Evolutionary conservation across 1,140 invertebrate species (phyloP).

Genomic region (Bradynema listronoti): DNA sequence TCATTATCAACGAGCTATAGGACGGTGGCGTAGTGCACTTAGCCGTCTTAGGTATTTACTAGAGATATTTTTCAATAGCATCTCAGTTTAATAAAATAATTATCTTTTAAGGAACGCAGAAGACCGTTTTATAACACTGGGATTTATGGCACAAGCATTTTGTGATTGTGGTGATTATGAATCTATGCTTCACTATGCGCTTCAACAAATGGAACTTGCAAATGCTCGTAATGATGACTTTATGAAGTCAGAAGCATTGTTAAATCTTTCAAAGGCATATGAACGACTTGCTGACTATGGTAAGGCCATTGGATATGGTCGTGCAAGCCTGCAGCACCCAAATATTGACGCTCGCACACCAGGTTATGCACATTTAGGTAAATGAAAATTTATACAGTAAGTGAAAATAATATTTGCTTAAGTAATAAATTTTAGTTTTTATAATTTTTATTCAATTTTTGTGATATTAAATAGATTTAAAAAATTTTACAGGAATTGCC

Average conservation of each 20-base stretch:
- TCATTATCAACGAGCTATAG: slow-evolving; percentile 53
- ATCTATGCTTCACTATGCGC: slow-evolving; percentile 57
- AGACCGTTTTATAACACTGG: slow-evolving; percentile 58
- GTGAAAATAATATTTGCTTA: no score
- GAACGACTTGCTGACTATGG: slow-evolving; percentile 49
- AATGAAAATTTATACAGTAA: no score
- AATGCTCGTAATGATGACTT: slow-evolving; percentile 49
- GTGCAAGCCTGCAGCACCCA: slow-evolving; percentile 55
- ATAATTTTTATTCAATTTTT: slow-evolving; percentile 11
- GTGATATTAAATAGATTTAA: neutral
- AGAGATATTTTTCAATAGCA: neutral
- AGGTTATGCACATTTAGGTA: slow-evolving; percentile 56
- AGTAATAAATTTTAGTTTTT: no score
- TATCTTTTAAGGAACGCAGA: slow-evolving; percentile 43
- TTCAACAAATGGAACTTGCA: slow-evolving; percentile 59
- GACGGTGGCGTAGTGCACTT: slow-evolving; percentile 48
- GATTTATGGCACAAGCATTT: slow-evolving; percentile 58
- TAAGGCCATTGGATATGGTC: slow-evolving; percentile 59
- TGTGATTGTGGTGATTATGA: slow-evolving; percentile 59
- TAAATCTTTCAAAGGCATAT: slow-evolving; percentile 59
- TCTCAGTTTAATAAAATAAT: neutral
- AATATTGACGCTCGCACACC: slow-evolving; percentile 54
- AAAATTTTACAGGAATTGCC: slow-evolving; percentile 46
- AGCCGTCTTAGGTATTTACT: slow-evolving; percentile 33
- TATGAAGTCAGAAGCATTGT: slow-evolving; percentile 59